phyloP scores from a whole-genome alignment of 2,797 vertebrate genomes.

The Falco biarmicus region DNA sequence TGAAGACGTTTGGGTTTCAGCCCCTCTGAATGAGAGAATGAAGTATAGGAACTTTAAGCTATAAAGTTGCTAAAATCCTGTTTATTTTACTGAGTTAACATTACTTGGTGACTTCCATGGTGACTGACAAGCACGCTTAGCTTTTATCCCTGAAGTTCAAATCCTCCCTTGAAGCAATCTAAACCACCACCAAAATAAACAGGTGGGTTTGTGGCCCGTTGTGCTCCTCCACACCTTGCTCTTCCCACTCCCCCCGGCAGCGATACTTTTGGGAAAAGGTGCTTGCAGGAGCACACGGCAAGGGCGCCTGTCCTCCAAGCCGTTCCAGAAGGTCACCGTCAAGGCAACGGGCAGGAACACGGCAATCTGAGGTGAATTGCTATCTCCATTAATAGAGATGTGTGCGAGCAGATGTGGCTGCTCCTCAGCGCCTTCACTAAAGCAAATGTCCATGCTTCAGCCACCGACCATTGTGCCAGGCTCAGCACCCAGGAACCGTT shows the following conservation, averaged over 20 bases:
- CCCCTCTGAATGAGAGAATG: neutral
- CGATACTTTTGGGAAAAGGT: rapidly evolving
- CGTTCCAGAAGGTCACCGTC: rapidly evolving
- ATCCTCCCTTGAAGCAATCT: neutral
- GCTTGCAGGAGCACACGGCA: rapidly evolving
- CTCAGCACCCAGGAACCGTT: neutral
- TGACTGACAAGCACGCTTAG: neutral
- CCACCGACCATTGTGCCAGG: rapidly evolving
- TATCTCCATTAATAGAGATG: neutral
- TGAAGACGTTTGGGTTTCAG: neutral
- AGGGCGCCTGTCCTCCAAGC: rapidly evolving
- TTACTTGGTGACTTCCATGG: neutral
- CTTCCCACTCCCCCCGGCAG: rapidly evolving
- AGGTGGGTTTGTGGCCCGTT: neutral
- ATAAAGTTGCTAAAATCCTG: neutral
- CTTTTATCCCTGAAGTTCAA: neutral
- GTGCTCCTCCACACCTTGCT: neutral
- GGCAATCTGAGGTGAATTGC: neutral
- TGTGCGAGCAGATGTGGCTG: neutral
- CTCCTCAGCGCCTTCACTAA: neutral
- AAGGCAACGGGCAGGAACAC: neutral
- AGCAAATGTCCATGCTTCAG: neutral
- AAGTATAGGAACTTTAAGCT: neutral
- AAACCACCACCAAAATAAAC: neutral
- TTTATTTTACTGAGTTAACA: neutral